phyloP scores from a whole-genome alignment of 2,797 vertebrate species.

The Neosilurus hyrtlii region DNA sequence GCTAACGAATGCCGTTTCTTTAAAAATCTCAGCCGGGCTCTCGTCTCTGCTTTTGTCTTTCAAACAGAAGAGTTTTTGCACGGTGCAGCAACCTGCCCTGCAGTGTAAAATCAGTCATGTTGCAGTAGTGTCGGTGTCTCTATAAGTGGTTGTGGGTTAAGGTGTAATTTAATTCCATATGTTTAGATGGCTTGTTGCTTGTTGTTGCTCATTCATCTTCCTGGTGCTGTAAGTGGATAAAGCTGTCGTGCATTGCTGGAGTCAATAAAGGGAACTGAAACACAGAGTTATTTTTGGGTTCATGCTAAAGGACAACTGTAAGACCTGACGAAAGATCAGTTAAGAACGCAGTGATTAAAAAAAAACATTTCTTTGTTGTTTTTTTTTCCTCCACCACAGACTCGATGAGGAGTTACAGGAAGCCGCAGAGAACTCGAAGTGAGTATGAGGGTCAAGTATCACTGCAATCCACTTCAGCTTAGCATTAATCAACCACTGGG shows the following conservation, averaged over 20 bases:
- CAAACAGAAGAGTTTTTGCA: neutral
- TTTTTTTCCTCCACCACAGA: constrained; percentile 51
- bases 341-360: neutral
- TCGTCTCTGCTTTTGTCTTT: neutral
- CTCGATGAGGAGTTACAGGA: constrained; percentile 86
- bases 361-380: neutral
- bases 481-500: neutral
- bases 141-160: neutral
- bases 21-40: constrained; percentile 49
- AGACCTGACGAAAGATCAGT: neutral
- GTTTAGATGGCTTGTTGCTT: too few relatives aligned
- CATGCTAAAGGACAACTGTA: neutral
- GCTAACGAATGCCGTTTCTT: neutral
- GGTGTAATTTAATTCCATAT: neutral
- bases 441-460: constrained; percentile 64
- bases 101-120: neutral
- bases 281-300: neutral
- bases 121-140: neutral
- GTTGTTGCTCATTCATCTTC: neutral
- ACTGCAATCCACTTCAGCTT: neutral
- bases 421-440: constrained; percentile 86
- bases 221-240: neutral
- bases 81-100: neutral
- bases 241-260: neutral
- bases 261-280: neutral